Conservation (phyloP, 2,797 vertebrate genomes). For the Eidolon dupreanum region DNA sequence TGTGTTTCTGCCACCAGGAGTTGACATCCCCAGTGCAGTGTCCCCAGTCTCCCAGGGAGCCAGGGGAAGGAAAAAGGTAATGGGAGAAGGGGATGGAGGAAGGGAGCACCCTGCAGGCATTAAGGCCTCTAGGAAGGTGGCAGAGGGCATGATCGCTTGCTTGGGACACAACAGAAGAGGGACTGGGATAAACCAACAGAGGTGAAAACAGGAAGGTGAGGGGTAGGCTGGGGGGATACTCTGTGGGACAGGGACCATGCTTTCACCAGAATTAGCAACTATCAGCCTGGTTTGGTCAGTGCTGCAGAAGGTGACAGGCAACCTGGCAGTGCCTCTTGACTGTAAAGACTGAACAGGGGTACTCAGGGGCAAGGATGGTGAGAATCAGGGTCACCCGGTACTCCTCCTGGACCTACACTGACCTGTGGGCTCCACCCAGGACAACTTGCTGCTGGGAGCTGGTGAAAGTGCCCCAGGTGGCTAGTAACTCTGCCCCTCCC, state of each 20-base stretch:
- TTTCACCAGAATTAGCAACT: background rate
- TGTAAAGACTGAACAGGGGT: background rate
- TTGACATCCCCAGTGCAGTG: background rate
- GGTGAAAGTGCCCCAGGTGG: background rate
- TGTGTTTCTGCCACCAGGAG: background rate
- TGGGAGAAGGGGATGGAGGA: background rate
- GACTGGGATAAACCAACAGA: background rate
- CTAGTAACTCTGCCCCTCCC: background rate
- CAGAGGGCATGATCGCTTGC: background rate
- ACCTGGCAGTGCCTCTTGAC: background rate
- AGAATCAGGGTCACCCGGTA: no score
- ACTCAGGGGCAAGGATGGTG: background rate
- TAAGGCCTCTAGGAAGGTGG: background rate
- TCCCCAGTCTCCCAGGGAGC: background rate
- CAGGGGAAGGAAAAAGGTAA: background rate
- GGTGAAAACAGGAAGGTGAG: background rate
- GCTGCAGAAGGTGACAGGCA: background rate
- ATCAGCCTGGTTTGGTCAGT: background rate
- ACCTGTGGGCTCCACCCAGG: background rate
- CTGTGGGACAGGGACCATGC: background rate
- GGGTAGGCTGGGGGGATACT: background rate
- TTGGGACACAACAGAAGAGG: background rate
- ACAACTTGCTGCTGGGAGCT: background rate
- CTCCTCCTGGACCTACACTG: rapidly evolving
- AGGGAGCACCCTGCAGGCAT: background rate